Percentiles rank a stretch among this genome's conserved stretches.
Conservation (phyloP, 2,888 invertebrate species). For the Mycalesis mineus region DNA sequence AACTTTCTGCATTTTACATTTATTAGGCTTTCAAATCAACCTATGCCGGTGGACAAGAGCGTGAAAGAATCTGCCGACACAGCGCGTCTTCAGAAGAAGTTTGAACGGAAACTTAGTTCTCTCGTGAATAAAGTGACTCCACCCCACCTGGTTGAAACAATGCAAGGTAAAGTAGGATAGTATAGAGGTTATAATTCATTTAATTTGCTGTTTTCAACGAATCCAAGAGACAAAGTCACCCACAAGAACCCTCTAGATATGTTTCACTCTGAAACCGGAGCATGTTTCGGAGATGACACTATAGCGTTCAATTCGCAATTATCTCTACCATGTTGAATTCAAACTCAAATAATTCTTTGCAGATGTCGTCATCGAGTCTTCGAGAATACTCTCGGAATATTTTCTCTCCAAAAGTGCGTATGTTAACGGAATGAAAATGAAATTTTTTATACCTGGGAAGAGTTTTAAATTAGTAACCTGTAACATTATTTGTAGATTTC, state of each 20-base stretch:
- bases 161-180: constrained; percentile 50
- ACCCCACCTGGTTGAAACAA: constrained; percentile 42
- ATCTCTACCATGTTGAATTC: not conserved
- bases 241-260: too few relatives aligned
- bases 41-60: constrained; percentile 48
- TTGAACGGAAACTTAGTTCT: constrained; percentile 51
- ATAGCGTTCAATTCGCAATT: not conserved
- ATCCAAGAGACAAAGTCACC: too few relatives aligned
- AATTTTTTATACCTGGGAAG: not conserved
- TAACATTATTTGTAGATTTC: constrained; percentile 44
- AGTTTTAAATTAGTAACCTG: not conserved
- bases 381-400: constrained; percentile 52
- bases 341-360: constrained; percentile 24
- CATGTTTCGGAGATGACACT: too few relatives aligned
- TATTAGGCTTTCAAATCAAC: constrained; percentile 40
- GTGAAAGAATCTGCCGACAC: constrained; percentile 58
- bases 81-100: constrained; percentile 58
- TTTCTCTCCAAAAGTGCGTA: constrained; percentile 59
- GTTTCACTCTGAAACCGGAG: too few relatives aligned
- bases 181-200: too few relatives aligned
- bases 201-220: too few relatives aligned
- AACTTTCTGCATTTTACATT: too few relatives aligned
- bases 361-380: constrained; percentile 64
- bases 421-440: not conserved
- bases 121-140: constrained; percentile 50